phyloP scores from a whole-genome alignment of 2,113 vertebrate species.

The Peromyscus maniculatus region DNA sequence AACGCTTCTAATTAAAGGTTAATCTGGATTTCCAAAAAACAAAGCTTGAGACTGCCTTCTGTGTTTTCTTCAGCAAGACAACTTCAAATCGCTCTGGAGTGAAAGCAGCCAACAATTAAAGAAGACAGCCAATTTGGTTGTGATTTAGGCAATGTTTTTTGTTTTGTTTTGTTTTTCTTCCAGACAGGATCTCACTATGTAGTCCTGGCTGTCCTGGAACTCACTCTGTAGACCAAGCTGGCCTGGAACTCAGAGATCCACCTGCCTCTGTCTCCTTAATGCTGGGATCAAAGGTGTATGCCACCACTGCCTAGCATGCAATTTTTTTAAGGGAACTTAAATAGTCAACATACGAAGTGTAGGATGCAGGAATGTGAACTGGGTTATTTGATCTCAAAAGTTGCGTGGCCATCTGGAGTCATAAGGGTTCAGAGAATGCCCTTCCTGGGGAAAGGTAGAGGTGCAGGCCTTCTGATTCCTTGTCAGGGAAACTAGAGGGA shows the following conservation, averaged over 20 bases:
- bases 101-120: background rate
- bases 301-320: background rate
- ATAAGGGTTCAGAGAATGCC: background rate
- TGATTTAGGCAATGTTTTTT: background rate
- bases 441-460: too few relatives aligned
- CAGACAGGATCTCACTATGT: background rate
- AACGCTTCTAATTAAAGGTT: background rate
- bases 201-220: background rate
- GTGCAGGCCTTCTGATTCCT: accelerated
- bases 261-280: background rate
- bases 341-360: background rate
- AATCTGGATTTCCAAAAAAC: background rate
- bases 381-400: background rate
- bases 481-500: background rate
- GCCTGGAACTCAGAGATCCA: background rate
- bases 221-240: background rate
- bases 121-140: background rate
- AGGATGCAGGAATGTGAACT: background rate
- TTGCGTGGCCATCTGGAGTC: background rate
- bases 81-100: background rate
- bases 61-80: background rate
- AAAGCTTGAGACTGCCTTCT: background rate
- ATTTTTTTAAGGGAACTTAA: background rate
- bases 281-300: background rate
- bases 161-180: background rate